phyloP scores from a whole-genome alignment of 2,797 vertebrate species.

The Octomys mimax region DNA sequence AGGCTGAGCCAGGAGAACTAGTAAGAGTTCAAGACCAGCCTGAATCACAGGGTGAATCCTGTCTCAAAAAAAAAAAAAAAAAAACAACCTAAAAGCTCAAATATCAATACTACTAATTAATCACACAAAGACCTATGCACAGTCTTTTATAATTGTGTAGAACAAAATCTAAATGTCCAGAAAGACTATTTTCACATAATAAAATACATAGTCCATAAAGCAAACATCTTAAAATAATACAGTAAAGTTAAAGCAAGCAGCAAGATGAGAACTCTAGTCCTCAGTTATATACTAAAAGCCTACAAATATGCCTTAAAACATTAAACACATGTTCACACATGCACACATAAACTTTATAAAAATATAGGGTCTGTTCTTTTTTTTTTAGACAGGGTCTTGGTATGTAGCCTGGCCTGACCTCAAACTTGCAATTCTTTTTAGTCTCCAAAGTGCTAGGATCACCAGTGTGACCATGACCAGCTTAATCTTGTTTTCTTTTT shows the following conservation, averaged over 20 bases:
- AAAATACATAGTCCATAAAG: not conserved
- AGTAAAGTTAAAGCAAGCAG: constrained; percentile 8
- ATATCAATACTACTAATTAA: not conserved
- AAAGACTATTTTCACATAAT: not conserved
- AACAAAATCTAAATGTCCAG: constrained; percentile 30
- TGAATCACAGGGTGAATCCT: not conserved
- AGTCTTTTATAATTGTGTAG: constrained; percentile 7
- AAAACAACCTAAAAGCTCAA: not conserved
- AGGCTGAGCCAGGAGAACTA: not conserved
- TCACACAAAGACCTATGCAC: not conserved
- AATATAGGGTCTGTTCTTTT: not conserved
- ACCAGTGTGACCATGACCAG: no score
- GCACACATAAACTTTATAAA: not conserved
- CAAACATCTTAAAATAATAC: not conserved
- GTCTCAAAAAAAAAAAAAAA: not conserved
- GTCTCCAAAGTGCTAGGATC: not conserved
- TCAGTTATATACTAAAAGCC: not conserved
- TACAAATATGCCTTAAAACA: not conserved
- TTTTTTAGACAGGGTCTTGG: not conserved
- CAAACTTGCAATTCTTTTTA: not conserved
- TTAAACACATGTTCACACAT: not conserved
- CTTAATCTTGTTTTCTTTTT: not conserved
- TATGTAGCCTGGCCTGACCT: not conserved
- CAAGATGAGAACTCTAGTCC: not conserved
- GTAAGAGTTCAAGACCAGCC: not conserved